Base-by-base conservation (phyloP, 2,888 invertebrate species). In the Lottia scabra region DNA sequence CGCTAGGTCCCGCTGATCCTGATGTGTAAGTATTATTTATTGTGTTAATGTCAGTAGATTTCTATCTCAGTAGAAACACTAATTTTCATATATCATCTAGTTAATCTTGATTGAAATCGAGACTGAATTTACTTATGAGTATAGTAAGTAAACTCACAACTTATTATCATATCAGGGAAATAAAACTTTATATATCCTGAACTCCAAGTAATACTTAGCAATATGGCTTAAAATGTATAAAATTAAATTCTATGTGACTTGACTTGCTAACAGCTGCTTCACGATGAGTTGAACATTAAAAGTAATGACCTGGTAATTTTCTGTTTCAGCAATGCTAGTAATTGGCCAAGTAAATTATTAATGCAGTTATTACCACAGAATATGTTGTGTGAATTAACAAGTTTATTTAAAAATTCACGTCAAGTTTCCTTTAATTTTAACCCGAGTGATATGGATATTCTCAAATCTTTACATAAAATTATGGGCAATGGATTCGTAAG, bases 301-400 rank as follows among this genome's bases (percentile, higher is more conserved):
- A 5, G 19, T 48, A 5, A 30, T 5, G 5, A 30, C 5, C 5
- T 5, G 30, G 30, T 5, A 30, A n/a, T 45, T 72, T 44, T 68
- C 63, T 27, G 43, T 78, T 75, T 15, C 79, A 85, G 85, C 16
- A 96, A 96, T 90, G 96, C 96, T 1, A 95, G 96, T 85, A 95
- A 95, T 44, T 98, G 98, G 98, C 97, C 98, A 0, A 93, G 93
- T 80, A 96, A 96, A 86, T 90, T 98, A 48, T 93, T 96, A 67
- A 97, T 98, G 96, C 97, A 97, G 90, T 89, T 98, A 78, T 96
- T 98, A 94, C 98, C 97, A 0, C 97, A 96, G 85, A 94, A 94
- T 85, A 91, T 98, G 76, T 94, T 98, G 81, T 95, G 96, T 78
- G 96, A 93, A 89, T 95, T 97, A 46, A 85, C 86, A 73, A 76